Evolutionary conservation across 2,888 invertebrate species (phyloP), one percentile per base, ranked within the genome.

Genomic region (Caenorhabditis sp.): DNA sequence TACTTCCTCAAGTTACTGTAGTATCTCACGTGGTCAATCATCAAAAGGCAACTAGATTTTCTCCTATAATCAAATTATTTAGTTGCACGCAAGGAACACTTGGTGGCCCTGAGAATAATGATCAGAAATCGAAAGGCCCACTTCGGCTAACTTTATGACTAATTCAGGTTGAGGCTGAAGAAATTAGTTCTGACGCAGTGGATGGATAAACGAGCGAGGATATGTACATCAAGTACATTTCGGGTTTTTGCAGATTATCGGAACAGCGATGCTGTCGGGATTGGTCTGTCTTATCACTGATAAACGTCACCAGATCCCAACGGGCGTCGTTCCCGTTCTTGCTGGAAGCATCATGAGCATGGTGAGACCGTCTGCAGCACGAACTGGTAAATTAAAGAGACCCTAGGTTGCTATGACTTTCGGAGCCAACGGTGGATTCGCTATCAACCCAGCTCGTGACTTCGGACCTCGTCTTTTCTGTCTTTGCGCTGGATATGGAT

Each of bases 381-480:
- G n/a, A n/a, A n/a, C n/a, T n/a, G n/a, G n/a, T n/a, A n/a, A n/a
- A 15, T 8, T 45, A 11, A 39, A 11, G 41, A 32, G 6, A 9
- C 5, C 37, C 35, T 22, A 81, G 85, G 85, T 87, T 37, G 84
- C 87, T 2, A 85, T 87, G 85, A 83, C 91, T 8, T 91, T 91
- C 72, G 92, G 91, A 11, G 89, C 89, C 53, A 92, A 92, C 87
- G 91, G 91, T 78, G 92, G 92, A 24, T 92, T 91, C 77, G 91
- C 92, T 27, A 90, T 92, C 75, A 92, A 92, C 86, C 92, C 92
- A 1, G 92, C 92, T 39, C 86, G 92, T 53, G 88, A 88, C 58
- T 81, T 88, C 30, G 87, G 87, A 45, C 88, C 88, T 39, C 80
- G 88, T 32, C 79, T 88, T 24, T 86, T 86, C 81, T 78, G 82